Conservation (phyloP, 2,888 invertebrate genomes). For the Oligia strigilis region DNA sequence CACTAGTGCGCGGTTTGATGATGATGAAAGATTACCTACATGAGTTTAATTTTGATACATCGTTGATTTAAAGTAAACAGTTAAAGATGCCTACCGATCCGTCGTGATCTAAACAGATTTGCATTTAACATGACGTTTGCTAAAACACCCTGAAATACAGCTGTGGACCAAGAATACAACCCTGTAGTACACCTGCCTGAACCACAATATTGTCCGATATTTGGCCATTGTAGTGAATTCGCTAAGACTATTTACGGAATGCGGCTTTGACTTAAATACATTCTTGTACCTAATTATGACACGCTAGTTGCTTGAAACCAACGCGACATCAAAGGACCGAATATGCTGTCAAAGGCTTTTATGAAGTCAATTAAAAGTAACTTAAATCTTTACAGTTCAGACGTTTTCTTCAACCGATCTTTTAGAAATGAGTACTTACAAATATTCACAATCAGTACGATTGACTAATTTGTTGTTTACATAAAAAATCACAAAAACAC, state of each 20-base stretch:
- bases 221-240: not conserved
- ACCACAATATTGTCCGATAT: not conserved
- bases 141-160: not conserved
- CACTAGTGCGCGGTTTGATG: no score
- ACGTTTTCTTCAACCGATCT: not conserved
- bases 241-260: not conserved
- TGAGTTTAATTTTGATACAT: not conserved
- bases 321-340: not conserved
- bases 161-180: not conserved
- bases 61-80: not conserved
- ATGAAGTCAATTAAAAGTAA: not conserved
- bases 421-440: not conserved
- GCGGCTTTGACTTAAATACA: not conserved
- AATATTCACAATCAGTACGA: not conserved
- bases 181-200: conserved; percentile 8
- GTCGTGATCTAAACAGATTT: not conserved
- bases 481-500: not conserved
- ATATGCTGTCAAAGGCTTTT: conserved; percentile 1
- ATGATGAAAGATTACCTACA: not conserved
- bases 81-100: not conserved
- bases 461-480: not conserved
- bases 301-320: not conserved
- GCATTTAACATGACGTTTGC: not conserved
- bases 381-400: not conserved
- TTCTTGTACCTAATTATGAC: not conserved